These are phyloP conservation scores for Semotilus atromaculatus DNA, from an alignment of 2,797 vertebrate genomes.

Conservation along the genomic window DNA sequence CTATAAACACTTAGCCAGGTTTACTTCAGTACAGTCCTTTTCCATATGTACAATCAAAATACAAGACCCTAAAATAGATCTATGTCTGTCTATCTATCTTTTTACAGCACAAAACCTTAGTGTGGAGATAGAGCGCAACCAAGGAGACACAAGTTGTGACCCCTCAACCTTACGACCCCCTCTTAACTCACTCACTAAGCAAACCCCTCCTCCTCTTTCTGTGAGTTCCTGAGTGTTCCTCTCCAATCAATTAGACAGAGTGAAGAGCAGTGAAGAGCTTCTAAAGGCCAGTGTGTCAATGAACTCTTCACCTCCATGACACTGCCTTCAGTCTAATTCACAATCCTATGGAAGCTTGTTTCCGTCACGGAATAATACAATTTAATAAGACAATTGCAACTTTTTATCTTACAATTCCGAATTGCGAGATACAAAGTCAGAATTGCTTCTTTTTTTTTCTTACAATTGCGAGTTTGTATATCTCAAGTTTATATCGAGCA, in stretches of 20 bases:
- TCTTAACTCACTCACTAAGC: conserved; percentile 14
- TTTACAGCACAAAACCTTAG: not conserved
- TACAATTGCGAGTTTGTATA: too few species aligned
- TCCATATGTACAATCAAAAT: not conserved
- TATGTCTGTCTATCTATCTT: not conserved
- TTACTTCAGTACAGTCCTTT: not conserved
- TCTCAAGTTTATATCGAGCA: too few species aligned
- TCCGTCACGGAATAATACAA: too few species aligned
- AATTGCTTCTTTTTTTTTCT: too few species aligned
- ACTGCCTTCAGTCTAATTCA: conserved; percentile 30
- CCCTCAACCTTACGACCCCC: not conserved
- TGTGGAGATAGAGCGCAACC: not conserved
- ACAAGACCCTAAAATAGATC: not conserved
- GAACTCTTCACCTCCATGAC: conserved; percentile 46
- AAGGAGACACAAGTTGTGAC: conserved; percentile 9
- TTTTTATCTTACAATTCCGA: too few species aligned
- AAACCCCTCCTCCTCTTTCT: conserved; percentile 14
- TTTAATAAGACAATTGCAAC: too few species aligned
- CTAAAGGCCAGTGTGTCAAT: conserved; percentile 47
- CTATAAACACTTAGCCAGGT: not conserved
- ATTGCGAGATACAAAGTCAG: too few species aligned
- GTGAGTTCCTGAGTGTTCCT: conserved; percentile 26
- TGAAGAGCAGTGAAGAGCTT: conserved; percentile 36
- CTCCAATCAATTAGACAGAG: conserved; percentile 52
- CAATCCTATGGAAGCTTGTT: not conserved